Evolutionary conservation across 53 echinoderm and acorn worm species (phyloP).

Genomic region (Mesocentrotus franciscanus): DNA sequence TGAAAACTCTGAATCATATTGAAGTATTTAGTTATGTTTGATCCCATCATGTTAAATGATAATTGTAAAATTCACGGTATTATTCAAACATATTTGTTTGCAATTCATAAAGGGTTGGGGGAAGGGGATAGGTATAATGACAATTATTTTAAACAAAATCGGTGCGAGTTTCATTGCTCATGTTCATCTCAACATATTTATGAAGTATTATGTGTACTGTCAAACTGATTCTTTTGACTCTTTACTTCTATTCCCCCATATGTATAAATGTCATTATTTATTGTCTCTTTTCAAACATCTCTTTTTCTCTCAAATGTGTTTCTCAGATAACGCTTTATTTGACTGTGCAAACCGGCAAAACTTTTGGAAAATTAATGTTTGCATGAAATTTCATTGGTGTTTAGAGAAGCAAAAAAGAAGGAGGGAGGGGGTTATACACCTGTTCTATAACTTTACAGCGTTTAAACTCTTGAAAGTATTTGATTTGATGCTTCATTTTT

Average conservation of each 20-base stretch:
- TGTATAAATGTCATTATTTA: conserved; percentile 49
- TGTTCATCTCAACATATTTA: background rate
- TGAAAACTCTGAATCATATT: background rate
- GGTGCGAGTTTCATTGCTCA: background rate
- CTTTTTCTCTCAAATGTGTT: background rate
- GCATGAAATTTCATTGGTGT: background rate
- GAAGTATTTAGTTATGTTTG: background rate
- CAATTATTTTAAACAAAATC: background rate
- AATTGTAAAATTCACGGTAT: background rate
- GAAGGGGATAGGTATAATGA: background rate
- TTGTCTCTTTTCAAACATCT: background rate
- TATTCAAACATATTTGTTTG: background rate
- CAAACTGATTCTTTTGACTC: background rate
- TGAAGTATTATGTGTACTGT: background rate
- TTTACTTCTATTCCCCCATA: conserved; percentile 3
- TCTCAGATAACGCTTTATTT: background rate
- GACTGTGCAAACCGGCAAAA: background rate
- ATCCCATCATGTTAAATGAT: background rate
- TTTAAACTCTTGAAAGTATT: background rate
- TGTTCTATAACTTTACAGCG: background rate
- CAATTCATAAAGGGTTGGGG: background rate
- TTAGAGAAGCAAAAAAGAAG: background rate
- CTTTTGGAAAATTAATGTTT: background rate
- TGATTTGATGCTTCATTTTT: conserved; percentile 54
- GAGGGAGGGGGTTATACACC: background rate